Base-by-base conservation (phyloP, 2,113 vertebrate species). In the Bubo scandiacus region DNA sequence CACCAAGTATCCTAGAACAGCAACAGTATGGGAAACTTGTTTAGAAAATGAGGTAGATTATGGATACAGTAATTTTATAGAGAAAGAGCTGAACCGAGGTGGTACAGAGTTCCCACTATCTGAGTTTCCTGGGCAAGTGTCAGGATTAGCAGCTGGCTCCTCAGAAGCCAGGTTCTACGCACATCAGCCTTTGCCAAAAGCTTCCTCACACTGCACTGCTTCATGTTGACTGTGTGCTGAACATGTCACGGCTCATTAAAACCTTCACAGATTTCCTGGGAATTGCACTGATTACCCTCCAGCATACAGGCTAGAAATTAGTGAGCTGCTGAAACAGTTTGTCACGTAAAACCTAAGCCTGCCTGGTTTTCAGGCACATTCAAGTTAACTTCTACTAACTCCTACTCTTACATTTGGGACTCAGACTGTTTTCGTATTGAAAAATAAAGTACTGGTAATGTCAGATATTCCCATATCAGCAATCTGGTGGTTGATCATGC, bases 201-300 rank as follows among this genome's bases (percentile, higher is more conserved):
- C 81, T 80, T 78, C 88, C 86, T 94, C 52, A 68, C 80, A 66
- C 36, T 20, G 88, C 88, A 18, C 65, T 85, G 84, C 81, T 95
- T 86, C 88, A 61, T 63, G 40, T 84, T 81, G 91, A 58, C 95
- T 71, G 84, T n/a, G 73, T 1, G 0, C 63, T 95, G 78, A 81
- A 84, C 96, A 85, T 95, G 96, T 94, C 95, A 96, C 0, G 19
- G 92, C 71, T 96, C 93, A 94, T 97, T 96, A 96, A 97, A 97
- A 91, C 78, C 91, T 90, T 97, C 91, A 93, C 5, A 4, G 45
- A 58, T 77, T 94, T 62, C 91, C 89, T 85, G 92, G 93, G 90
- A 96, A 97, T 96, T 94, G 96, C 81, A 82, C 88, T 97, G 95
- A 96, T 96, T 97, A 91, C 81, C 84, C 88, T 66, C 29, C 66